Conservation (phyloP, 2,797 vertebrate species). For the Botia almorhae region DNA sequence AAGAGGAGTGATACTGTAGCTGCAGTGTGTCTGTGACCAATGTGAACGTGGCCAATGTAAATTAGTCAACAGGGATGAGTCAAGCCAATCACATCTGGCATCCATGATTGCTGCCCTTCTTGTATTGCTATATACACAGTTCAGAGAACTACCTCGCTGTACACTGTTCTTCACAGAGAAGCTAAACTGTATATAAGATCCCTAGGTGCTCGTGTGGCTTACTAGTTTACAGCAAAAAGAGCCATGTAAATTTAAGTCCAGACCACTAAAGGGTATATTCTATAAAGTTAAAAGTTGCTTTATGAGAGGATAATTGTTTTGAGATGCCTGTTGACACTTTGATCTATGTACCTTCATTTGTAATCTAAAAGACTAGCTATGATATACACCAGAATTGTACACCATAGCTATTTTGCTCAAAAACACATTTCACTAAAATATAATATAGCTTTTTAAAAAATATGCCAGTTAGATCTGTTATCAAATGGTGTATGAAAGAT, state of each 20-base stretch:
- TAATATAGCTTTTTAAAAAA: not conserved
- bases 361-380: constrained; percentile 1
- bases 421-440: constrained; percentile 14
- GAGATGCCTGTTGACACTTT: not conserved
- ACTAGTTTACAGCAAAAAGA: not conserved
- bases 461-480: not conserved
- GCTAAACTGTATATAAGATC: not conserved
- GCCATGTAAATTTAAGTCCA: not conserved
- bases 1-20: not conserved
- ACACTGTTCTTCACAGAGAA: not conserved
- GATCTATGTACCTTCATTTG: constrained; percentile 7
- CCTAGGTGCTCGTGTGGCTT: not conserved
- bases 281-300: not conserved
- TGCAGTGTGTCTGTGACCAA: not conserved
- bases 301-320: not conserved
- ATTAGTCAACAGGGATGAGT: not conserved
- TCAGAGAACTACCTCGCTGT: not conserved
- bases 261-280: not conserved
- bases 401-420: constrained; percentile 17
- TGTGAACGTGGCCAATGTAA: not conserved
- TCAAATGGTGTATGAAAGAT: not conserved
- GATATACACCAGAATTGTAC: not conserved
- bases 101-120: not conserved
- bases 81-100: not conserved
- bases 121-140: not conserved